Base-by-base conservation (phyloP, 2,797 vertebrate genomes). In the Borostomias antarcticus region DNA sequence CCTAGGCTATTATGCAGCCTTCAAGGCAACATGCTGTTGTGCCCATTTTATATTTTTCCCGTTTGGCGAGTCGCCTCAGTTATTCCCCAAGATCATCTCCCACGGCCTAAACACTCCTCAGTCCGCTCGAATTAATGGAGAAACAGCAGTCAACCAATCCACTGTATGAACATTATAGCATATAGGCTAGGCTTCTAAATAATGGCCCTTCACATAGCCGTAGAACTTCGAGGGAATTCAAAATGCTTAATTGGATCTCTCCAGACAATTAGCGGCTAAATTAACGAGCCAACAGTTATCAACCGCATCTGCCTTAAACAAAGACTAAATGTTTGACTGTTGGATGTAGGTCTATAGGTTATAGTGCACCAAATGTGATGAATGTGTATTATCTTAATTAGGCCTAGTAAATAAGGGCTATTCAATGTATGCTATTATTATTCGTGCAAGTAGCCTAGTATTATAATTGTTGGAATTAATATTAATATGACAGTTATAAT, bases 231-330 rank as follows among this genome's bases (percentile, higher is more conserved):
- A 58, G 21, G 40, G n/a, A 13, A 64, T 54, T 17, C 26, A 13
- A 69, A 56, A 61, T 26, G 33, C 32, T 45, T 61, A 64, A 58
- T 63, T 73, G 58, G 69, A 11, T 26, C 29, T 45, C 15, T 19
- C 23, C 23, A 29, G 37, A 51, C 48, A 62, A 65, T 72, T 65
- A 67, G 19, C 7, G 26, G 52, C 64, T 69, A 59, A 64, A 74
- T 77, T n/a, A 74, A 35, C 25, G 59, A n/a, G n/a, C 32, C 47
- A 62, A 40, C 56, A 74, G 64, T 69, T 5, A 19, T n/a, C 35
- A 61, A 47, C 25, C 25, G 4, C 7, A 11, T 8, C 25, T 17
- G 23, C n/a, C 13, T 57, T 40, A 26, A 56, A 32, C n/a, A 56
- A n/a, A 28, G 15, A 11, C 28, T 56, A n/a, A 17, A 52, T 28